phyloP scores from a whole-genome alignment of 2,113 vertebrate species.

The Xenus cinereus region DNA sequence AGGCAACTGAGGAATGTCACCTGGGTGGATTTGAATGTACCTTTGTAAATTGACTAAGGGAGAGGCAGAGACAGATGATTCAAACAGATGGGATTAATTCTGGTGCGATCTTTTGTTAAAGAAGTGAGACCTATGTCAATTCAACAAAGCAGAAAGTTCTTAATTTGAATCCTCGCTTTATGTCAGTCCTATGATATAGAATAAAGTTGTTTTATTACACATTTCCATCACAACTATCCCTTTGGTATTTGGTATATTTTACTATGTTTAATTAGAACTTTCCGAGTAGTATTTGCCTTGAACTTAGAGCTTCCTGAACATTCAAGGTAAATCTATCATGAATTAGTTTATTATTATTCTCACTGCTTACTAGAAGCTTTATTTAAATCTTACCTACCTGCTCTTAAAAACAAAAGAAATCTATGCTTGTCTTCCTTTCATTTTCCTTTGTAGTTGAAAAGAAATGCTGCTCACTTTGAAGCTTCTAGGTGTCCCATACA shows the following conservation, averaged over 20 bases:
- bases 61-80: neutral
- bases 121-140: neutral
- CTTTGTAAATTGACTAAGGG: neutral
- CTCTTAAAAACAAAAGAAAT: neutral
- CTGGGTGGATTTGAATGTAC: neutral
- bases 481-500: neutral
- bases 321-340: neutral
- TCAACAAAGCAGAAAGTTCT: neutral
- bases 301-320: neutral
- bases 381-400: neutral
- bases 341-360: neutral
- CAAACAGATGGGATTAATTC: neutral
- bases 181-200: neutral
- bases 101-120: neutral
- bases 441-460: neutral
- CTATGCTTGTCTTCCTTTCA: neutral
- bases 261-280: neutral
- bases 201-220: neutral
- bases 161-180: neutral
- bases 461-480: neutral
- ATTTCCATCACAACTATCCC: neutral
- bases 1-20: neutral
- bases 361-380: neutral
- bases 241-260: neutral
- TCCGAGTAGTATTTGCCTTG: neutral